Evolutionary conservation across 2,797 vertebrate species (phyloP), one percentile per base, ranked within the genome.

Genomic region (Micromesistius poutassou): DNA sequence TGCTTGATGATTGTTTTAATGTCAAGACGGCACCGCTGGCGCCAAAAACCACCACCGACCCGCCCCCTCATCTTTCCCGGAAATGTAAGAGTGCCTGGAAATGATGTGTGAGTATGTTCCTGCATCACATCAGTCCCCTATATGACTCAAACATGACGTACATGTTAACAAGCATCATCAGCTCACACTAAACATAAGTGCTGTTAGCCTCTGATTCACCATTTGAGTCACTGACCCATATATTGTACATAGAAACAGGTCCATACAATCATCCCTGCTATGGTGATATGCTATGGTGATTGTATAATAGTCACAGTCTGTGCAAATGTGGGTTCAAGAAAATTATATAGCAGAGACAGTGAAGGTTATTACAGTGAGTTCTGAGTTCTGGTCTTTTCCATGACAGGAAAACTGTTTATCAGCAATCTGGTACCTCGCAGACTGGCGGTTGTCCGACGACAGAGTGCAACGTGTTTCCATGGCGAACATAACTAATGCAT

Each of bases 211-310:
- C 78, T 74, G 78, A 74, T 30, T 35, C 36, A 38, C 87, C 5
- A 50, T n/a, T n/a, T 66, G 62, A 66, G 62, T 66, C 84, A 88
- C 80, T 89, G 80, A 85, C 42, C 84, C 76, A 72, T 76, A 82
- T 12, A 66, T 5, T 62, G 50, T 66, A 66, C 5, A 13, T 70
- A 16, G 66, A 75, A 36, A 30, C 72, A 42, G 66, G 71, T 83
- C 77, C 87, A 82, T 76, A 19, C 19, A 87, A n/a, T 66, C 62
- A 28, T 66, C n/a, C 50, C 22, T n/a, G 50, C 62, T 28, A 28
- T 28, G n/a, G 79, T 83, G 80, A 82, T 77, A 42, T 40, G 30
- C 30, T 31, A 71, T 33, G 16, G 33, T 19, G 30, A 71, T 31
- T 14, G 28, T 19, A 19, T 14, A 16, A 16, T 71, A 19, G 70